Evolutionary conservation across 1,140 invertebrate genomes (phyloP), one percentile per base, ranked within the genome.

Genomic region (Bemisia tabaci): DNA sequence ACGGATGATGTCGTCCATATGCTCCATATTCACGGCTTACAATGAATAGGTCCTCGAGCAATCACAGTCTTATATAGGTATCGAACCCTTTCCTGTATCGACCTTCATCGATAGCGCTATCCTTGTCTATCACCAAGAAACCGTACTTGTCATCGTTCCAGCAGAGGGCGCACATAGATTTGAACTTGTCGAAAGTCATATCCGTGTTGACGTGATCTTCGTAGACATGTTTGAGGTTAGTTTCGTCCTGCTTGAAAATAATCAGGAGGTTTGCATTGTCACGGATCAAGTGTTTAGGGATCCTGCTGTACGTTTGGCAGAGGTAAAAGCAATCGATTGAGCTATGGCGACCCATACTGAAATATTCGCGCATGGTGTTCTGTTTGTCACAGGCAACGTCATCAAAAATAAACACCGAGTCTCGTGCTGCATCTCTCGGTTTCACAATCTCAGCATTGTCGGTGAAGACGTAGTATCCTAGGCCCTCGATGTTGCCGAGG

Each of bases 191-290:
- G 65, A 68, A 71, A 12, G 23, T 39, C 68, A 79, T 75, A 70
- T 79, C 75, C 9, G 72, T 72, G 63, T 71, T 72, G 26, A 78
- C 72, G 72, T 79, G 74, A 68, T 79, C 75, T 26, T 74, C 68
- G 66, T 75, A 78, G 59, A 78, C 72, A 72, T 79, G 77, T 25
- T 67, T 75, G 12, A 77, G 63, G 71, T 79, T 79, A 11, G 71
- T 69, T 59, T 75, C 72, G 73, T 79, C 75, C 70, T 78, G 75
- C 67, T 72, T 73, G 67, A 79, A 79, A 21, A 77, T 1, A 61
- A 76, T 68, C 23, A 79, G 66, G 22, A 79, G 72, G 68, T 78
- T 78, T 9, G 72, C 71, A 71, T 77, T 78, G 70, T 77, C 75
- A 25, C 74, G 67, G 48, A 77, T 70, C 12, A 78, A 64, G 69